Evolutionary conservation across 2,888 invertebrate species (phyloP), one percentile per base, ranked within the genome.

Genomic region (Scaptomyza tumidula): DNA sequence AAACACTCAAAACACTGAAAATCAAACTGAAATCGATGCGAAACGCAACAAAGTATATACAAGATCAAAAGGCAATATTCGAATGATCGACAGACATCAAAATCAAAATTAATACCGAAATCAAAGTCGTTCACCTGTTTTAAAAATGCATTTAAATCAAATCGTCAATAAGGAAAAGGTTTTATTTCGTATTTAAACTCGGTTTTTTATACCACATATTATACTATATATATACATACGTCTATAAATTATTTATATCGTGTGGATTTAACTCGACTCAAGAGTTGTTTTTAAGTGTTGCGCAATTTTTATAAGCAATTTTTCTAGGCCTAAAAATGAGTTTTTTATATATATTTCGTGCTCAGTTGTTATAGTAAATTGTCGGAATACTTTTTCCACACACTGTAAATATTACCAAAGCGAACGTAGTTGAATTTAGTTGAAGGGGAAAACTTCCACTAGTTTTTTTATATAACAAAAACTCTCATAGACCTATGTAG

Each of bases 401-500:
- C 67, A 86, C 80, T 78, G 87, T 88, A 83, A 63, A 83, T 83
- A 80, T 45, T 41, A 31, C 19, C 50, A 29, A 45, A n/a, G 45
- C 33, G 60, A 19, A 55, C 29, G 56, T 59, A 64, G 67, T 61
- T 66, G 71, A 43, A 37, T 68, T 85, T 79, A 65, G 70, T 67
- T 73, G 10, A 10, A 33, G 5, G 7, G 14, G n/a, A 7, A 56
- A 59, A 83, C 65, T 83, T 87, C 72, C 80, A 57, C 33, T 87
- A 75, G 68, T 69, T 82, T 72, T 78, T 61, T 74, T 53, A 63
- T 43, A 62, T 56, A 63, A 62, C 62, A 55, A 65, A 52, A 52
- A 67, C 59, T 79, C 89, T 88, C 82, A 87, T 83, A 89, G 80
- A 89, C 89, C 89, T 87, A 87, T 85, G 85, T 85, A 85, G 85